A percentile compares a stretch with the other conserved stretches of the same genome.
These are phyloP conservation scores for Parazoanthus swiftii DNA, from an alignment of 92 coral and sea anemone genomes.

Conservation along the genomic window DNA sequence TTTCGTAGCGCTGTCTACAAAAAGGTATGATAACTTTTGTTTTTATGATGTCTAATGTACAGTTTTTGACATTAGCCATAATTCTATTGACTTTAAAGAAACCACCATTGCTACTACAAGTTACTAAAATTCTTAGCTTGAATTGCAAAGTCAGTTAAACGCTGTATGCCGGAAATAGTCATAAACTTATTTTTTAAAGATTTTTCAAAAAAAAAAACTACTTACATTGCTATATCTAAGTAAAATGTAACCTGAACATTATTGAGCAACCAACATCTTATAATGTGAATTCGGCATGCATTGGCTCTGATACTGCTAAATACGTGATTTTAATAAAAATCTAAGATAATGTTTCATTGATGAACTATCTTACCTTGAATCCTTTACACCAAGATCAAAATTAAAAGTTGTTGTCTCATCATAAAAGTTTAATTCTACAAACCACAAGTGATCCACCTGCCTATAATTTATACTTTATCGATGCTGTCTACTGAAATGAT, in stretches of 20 bases:
- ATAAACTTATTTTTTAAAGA: neutral
- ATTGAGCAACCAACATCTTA: neutral
- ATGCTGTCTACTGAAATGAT: too few species aligned
- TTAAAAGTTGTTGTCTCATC: too few species aligned
- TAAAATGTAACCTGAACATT: neutral
- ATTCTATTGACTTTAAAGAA: neutral
- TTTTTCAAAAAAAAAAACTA: neutral
- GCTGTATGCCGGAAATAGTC: neutral
- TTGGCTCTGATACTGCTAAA: neutral
- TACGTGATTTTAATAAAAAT: neutral
- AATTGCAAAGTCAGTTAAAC: constrained; percentile 6
- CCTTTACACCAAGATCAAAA: neutral
- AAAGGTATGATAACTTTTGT: neutral
- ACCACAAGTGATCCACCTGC: neutral
- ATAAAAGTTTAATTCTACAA: too few species aligned
- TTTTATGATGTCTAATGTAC: neutral
- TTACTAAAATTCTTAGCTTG: neutral
- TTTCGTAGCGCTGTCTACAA: neutral
- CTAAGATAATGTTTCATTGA: too few species aligned
- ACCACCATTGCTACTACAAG: neutral
- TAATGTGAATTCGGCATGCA: neutral
- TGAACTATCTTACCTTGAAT: too few species aligned
- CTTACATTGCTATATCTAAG: neutral
- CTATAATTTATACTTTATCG: neutral
- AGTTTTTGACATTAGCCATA: neutral